Evolutionary conservation across 2,888 invertebrate species (phyloP), one percentile per base, ranked within the genome.

Genomic region (Spodoptera picta): DNA sequence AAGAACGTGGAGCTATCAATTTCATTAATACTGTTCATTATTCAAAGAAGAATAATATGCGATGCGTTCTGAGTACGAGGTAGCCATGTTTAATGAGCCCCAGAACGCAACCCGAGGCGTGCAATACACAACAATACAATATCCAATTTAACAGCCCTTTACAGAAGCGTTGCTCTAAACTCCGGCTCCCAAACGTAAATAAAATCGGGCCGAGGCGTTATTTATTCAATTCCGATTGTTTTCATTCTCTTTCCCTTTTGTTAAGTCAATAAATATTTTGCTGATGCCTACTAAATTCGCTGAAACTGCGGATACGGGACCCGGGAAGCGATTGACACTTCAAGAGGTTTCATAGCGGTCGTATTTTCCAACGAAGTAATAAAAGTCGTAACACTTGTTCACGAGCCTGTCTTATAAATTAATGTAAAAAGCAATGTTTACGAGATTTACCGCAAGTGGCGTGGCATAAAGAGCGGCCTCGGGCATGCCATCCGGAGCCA

Each of bases 191-290:
- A 64, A 70, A 61, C n/a, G 59, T 64, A 73, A 73, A 68, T 64
- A 68, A 62, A 73, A 51, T 55, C 14, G 49, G 41, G 12, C 46
- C 31, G 27, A 52, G 23, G 48, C 53, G 54, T 74, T 64, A 73
- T 63, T 77, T 73, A 76, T 77, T 73, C 67, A 63, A 49, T 52
- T 57, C 49, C 69, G 43, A 64, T 68, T 68, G 63, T 51, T 68
- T 64, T 56, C 58, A 66, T 55, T 61, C 73, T 49, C 53, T 58
- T 55, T 59, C 55, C 43, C 49, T 59, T 60, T 72, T 61, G 53
- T 65, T 60, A 48, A 60, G 60, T 66, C 73, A 57, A 60, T 77
- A 77, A 73, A 77, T 68, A 68, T 74, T 67, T 77, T 65, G 49
- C 12, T 49, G 59, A 61, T 52, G 51, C 52, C 49, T 56, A 36